Base-by-base conservation (phyloP, 1,140 invertebrate genomes). In the Rhyacophila brunnea region DNA sequence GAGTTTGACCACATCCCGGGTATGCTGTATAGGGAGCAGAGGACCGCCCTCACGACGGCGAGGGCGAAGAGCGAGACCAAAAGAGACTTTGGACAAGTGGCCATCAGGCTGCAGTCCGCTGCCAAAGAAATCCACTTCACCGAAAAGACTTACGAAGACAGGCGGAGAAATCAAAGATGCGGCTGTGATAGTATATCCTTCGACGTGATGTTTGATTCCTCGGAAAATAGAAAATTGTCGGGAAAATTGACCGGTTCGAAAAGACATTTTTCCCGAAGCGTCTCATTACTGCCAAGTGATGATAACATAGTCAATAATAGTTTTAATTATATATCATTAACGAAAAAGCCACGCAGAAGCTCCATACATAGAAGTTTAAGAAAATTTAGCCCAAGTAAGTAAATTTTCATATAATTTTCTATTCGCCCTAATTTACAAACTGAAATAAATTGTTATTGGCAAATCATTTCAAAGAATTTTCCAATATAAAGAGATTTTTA, bases 21-120 rank as follows among this genome's bases (percentile, higher is more conserved):
- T 13, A 59, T 60, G 46, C 52, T 64, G 9, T 57, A 52, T 36
- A 38, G 62, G 5, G 62, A 64, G 46, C 62, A 64, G 52, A 42
- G 57, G 5, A 64, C 62, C 47, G 53, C 47, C 53, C 40, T 60
- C 32, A 60, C 62, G 17, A 51, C 56, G 19, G 49, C 54, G 7
- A 58, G 28, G 15, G 46, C 46, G 19, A 19, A 35, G 11, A 17
- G 46, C 1, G 48, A 52, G 34, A 46, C 20, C 20, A 45, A 47
- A 20, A 51, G 49, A 32, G 57, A 59, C 34, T 18, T 45, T n/a
- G 48, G 49, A 3, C 48, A 52, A 17, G 40, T 59, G 6, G 43
- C 46, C 1, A 20, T 55, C 7, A 47, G 32, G 18, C 38, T 43
- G 15, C 11, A 34, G 28, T 18, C 1, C 35, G 1, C 23, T 13